Base-by-base conservation (phyloP, 92 coral and sea anemone species). In the Heliopora coerulea region DNA sequence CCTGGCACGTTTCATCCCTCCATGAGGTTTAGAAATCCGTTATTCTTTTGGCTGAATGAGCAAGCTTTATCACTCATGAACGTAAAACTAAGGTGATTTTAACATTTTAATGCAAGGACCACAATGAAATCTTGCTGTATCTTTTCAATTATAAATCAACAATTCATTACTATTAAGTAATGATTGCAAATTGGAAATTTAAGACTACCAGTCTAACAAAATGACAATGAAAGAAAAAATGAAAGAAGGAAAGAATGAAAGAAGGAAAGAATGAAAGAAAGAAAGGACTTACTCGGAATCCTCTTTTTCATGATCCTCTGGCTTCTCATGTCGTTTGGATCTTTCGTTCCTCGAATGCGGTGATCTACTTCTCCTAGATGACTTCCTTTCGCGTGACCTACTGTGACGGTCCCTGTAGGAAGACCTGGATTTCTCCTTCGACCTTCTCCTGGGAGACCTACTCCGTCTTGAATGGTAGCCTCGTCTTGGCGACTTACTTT, bases 201-300 rank as follows among this genome's bases (percentile, higher is more conserved):
- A n/a, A n/a, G n/a, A n/a, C n/a, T n/a, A n/a, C n/a, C n/a, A n/a
- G n/a, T n/a, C n/a, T n/a, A n/a, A n/a, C n/a, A n/a, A n/a, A 42
- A 42, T 65, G 12, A 34, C 17, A 65, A 21, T 12, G 56, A 15
- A 37, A 19, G 6, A 5, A 68, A 48, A n/a, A 46, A n/a, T 24
- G 25, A 42, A 17, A 49, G 8, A 7, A 7, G n/a, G n/a, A n/a
- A n/a, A n/a, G n/a, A n/a, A n/a, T n/a, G n/a, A n/a, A n/a, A n/a
- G n/a, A n/a, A n/a, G 28, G 12, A 2, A 8, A 60, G 8, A 64
- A 29, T 19, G 4, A 23, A 28, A 28, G 37, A 23, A 52, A 31
- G 72, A 82, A 70, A 56, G 64, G 78, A 82, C 96, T 5, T 65
- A 86, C 62, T 90, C 97, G 26, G 97, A 88, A 13, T 92, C 96